Evolutionary conservation across 1,140 invertebrate species (phyloP).

Genomic region (Zaprionus africanus): DNA sequence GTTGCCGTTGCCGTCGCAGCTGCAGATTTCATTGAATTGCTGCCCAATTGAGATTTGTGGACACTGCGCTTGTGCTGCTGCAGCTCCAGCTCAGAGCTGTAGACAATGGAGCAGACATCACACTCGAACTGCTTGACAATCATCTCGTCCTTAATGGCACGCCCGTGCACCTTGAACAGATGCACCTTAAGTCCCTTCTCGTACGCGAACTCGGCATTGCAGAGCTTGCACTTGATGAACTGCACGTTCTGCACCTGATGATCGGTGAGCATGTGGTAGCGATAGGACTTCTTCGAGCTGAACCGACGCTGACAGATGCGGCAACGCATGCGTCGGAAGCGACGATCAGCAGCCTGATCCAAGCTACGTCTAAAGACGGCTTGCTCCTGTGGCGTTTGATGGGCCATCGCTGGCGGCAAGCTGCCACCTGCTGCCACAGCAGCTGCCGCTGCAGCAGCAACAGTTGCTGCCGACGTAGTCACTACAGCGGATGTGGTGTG

Average conservation of each 20-base stretch:
- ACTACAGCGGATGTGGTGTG: neutral
- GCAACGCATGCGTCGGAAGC: slow-evolving; percentile 82
- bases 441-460: neutral
- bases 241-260: slow-evolving; percentile 83
- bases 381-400: slow-evolving; percentile 68
- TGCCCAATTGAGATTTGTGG: slow-evolving; percentile 35
- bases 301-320: slow-evolving; percentile 81
- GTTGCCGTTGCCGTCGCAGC: neutral
- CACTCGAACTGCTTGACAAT: slow-evolving; percentile 82
- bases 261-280: slow-evolving; percentile 82
- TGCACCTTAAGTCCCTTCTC: slow-evolving; percentile 84
- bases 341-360: slow-evolving; percentile 77
- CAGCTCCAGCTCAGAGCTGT: slow-evolving; percentile 72
- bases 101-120: slow-evolving; percentile 82
- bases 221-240: slow-evolving; percentile 83
- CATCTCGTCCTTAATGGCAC: slow-evolving; percentile 76
- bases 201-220: slow-evolving; percentile 82
- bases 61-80: slow-evolving; percentile 72
- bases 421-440: neutral
- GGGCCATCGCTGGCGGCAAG: slow-evolving; percentile 58
- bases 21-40: slow-evolving; percentile 15
- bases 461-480: neutral
- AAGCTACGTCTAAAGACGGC: slow-evolving; percentile 70
- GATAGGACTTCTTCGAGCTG: slow-evolving; percentile 82
- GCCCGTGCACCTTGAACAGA: slow-evolving; percentile 82